Percentiles rank a stretch among this genome's conserved stretches.
Conservation (phyloP, 2,888 invertebrate genomes). For the Lathronympha strigana region DNA sequence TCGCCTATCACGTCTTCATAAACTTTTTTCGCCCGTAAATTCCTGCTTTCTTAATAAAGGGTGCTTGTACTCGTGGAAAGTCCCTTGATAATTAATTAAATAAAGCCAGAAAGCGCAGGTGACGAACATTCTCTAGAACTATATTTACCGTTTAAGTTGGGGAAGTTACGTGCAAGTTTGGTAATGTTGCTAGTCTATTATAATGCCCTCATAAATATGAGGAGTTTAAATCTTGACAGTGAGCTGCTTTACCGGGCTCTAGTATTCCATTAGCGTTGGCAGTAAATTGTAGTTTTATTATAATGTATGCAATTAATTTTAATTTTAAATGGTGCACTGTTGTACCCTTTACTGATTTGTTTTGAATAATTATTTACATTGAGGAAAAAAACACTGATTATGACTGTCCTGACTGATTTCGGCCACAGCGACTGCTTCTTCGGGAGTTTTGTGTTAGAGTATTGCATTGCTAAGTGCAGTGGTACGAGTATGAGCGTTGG, state of each 20-base stretch:
- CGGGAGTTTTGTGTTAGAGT: too few relatives aligned
- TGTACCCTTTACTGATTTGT: too few relatives aligned
- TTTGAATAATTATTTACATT: too few relatives aligned
- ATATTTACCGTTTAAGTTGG: constrained; percentile 63
- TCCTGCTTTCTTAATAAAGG: constrained; percentile 18
- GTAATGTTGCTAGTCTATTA: constrained; percentile 50
- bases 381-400: too few relatives aligned
- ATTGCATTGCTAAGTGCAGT: too few relatives aligned
- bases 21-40: constrained; percentile 15
- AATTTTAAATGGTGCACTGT: neutral
- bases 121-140: constrained; percentile 56
- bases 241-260: constrained; percentile 43
- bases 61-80: constrained; percentile 9
- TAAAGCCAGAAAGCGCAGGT: constrained; percentile 49
- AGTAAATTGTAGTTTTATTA: constrained; percentile 12
- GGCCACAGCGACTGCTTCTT: too few relatives aligned
- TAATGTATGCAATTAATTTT: neutral
- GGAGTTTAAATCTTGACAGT: constrained; percentile 55
- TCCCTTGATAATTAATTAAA: constrained; percentile 31
- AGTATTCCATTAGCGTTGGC: constrained; percentile 43
- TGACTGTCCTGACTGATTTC: too few relatives aligned
- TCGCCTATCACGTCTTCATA: constrained; percentile 21
- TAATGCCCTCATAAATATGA: constrained; percentile 57
- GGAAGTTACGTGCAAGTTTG: constrained; percentile 43
- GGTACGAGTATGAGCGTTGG: too few relatives aligned